A percentile compares a stretch with the other conserved stretches of the same genome.
Evolutionary conservation across 2,888 invertebrate genomes (phyloP).

Genomic region (Chloromyia formosa): DNA sequence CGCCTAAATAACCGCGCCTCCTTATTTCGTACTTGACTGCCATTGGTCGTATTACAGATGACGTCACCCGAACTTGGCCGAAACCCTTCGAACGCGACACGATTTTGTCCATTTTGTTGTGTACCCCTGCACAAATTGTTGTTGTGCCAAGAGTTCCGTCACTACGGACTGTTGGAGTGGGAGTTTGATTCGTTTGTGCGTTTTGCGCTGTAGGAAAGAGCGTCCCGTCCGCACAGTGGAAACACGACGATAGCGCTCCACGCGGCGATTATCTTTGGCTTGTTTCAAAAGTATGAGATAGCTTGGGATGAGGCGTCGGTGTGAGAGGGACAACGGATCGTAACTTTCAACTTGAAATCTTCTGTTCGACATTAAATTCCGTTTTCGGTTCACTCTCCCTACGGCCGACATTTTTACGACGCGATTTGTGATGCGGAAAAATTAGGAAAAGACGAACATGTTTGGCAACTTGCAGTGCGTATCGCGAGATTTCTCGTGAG

Average conservation of each 20-base stretch:
- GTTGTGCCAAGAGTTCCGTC: constrained; percentile 43
- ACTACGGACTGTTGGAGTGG: constrained; percentile 39
- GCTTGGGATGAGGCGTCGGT: neutral
- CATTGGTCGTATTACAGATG: constrained; percentile 50
- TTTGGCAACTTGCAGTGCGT: constrained; percentile 32
- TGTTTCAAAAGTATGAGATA: constrained; percentile 21
- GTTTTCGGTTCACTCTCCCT: constrained; percentile 13
- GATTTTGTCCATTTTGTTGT: constrained; percentile 54
- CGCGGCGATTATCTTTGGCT: constrained; percentile 9
- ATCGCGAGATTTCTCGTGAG: constrained; percentile 7
- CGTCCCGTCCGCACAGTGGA: constrained; percentile 8
- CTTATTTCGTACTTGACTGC: constrained; percentile 19
- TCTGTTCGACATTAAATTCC: neutral
- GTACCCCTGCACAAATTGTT: constrained; percentile 45
- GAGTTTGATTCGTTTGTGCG: constrained; percentile 38
- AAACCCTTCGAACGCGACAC: constrained; percentile 48
- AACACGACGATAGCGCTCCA: neutral
- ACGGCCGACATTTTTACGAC: constrained; percentile 20
- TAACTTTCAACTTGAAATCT: constrained; percentile 30
- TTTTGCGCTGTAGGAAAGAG: constrained; percentile 32
- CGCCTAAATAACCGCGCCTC: constrained; percentile 51
- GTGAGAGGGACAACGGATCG: neutral
- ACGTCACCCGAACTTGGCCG: constrained; percentile 53
- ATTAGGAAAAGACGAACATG: constrained; percentile 6
- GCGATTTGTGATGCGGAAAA: constrained; percentile 15